Conservation (phyloP, 92 coral and sea anemone species). For the Palythoa grandis region DNA sequence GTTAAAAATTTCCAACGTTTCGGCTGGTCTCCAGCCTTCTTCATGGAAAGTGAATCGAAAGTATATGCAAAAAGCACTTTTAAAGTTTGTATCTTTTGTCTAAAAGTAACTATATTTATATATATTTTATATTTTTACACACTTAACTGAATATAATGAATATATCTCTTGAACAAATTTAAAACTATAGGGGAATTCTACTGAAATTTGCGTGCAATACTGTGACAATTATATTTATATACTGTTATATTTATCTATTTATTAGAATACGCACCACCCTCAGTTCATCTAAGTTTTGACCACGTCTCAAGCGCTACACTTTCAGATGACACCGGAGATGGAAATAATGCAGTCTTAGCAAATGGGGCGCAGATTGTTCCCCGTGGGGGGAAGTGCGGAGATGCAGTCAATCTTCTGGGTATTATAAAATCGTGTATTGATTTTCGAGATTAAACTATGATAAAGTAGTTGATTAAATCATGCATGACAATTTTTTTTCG, state of each 20-base stretch:
- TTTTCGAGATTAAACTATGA: not conserved
- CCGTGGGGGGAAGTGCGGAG: conserved; percentile 89
- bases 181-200: too few relatives aligned
- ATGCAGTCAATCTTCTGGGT: conserved; percentile 85
- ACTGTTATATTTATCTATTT: not conserved
- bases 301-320: conserved; percentile 62
- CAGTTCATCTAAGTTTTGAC: conserved; percentile 90
- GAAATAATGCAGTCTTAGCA: conserved; percentile 76
- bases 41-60: too few relatives aligned
- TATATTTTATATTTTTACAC: too few relatives aligned
- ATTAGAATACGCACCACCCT: conserved; percentile 83
- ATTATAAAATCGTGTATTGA: not conserved
- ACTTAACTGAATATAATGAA: too few relatives aligned
- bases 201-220: too few relatives aligned
- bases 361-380: conserved; percentile 93
- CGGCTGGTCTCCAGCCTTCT: too few relatives aligned
- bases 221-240: not conserved
- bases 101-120: too few relatives aligned
- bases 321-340: conserved; percentile 85
- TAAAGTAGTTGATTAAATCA: too few relatives aligned
- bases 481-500: too few relatives aligned
- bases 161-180: not conserved
- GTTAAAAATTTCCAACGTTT: too few relatives aligned
- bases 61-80: too few relatives aligned
- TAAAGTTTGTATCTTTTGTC: too few relatives aligned